A percentile compares a stretch with the other conserved stretches of the same genome.
phyloP scores from a whole-genome alignment of 2,797 vertebrate genomes.

The Acanthornis magna region DNA sequence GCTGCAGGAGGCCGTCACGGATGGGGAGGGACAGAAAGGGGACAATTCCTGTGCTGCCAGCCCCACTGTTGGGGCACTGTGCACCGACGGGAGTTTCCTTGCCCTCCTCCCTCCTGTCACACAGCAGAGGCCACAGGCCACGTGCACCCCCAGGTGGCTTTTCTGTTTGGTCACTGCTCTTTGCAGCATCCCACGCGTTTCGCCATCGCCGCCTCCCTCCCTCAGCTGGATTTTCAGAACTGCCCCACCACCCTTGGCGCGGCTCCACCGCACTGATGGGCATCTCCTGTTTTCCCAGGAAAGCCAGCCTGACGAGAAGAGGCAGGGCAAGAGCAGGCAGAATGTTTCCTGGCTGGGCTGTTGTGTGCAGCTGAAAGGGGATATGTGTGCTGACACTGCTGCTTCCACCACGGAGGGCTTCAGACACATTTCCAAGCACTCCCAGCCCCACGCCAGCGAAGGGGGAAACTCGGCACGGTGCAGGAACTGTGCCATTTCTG shows the following conservation, averaged over 20 bases:
- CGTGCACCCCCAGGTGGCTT: no score
- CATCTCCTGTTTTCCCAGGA: neutral
- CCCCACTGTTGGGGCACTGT: neutral
- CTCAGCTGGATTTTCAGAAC: neutral
- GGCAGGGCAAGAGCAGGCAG: neutral
- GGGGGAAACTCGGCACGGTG: accelerated
- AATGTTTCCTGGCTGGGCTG: neutral
- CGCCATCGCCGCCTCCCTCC: accelerated
- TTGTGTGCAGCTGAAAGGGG: neutral
- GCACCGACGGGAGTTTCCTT: accelerated
- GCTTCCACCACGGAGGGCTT: neutral
- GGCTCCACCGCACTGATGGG: accelerated
- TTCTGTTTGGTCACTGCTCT: neutral
- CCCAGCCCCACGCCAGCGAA: accelerated
- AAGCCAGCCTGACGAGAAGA: accelerated
- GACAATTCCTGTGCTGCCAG: neutral
- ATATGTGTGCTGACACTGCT: neutral
- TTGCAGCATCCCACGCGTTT: accelerated
- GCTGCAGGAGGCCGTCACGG: neutral
- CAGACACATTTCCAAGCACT: accelerated
- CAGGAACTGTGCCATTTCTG: neutral
- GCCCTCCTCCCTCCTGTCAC: neutral
- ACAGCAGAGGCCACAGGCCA: neutral
- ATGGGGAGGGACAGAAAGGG: neutral
- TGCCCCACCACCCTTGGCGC: accelerated